Evolutionary conservation across 2,113 vertebrate genomes (phyloP).

Genomic region (Calidris pygmaea): DNA sequence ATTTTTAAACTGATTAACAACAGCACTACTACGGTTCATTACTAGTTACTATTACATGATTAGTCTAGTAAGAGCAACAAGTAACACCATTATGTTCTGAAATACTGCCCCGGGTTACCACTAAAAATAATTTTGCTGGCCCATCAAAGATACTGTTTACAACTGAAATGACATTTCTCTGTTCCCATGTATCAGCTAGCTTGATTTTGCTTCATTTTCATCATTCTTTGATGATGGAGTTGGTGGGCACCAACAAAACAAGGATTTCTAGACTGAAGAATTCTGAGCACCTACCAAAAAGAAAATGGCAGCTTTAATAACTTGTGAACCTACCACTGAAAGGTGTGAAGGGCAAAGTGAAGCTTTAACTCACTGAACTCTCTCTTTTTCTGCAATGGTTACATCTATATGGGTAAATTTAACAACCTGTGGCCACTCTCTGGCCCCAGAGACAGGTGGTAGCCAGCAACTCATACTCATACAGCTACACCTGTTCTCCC

Average conservation of each 20-base stretch:
- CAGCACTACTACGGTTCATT: neutral
- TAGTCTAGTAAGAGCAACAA: neutral
- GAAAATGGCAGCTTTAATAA: neutral
- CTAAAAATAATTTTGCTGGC: neutral
- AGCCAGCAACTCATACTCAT: neutral
- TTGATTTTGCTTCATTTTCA: neutral
- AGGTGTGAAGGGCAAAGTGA: neutral
- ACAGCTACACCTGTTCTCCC: neutral
- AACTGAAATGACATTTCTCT: neutral
- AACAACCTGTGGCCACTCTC: neutral
- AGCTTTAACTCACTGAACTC: neutral
- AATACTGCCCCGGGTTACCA: neutral
- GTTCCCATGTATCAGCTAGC: neutral
- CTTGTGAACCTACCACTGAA: neutral
- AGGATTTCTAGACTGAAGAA: neutral
- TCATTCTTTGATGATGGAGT: neutral
- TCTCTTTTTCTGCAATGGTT: neutral
- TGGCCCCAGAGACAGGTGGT: neutral
- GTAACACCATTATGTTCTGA: neutral
- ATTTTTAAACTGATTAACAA: neutral
- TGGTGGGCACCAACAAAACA: neutral
- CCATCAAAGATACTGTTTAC: neutral
- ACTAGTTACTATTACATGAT: neutral
- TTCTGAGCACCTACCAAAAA: neutral
- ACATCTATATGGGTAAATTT: neutral